phyloP scores from a whole-genome alignment of 2,113 vertebrate species.

The Seriola quinqueradiata region DNA sequence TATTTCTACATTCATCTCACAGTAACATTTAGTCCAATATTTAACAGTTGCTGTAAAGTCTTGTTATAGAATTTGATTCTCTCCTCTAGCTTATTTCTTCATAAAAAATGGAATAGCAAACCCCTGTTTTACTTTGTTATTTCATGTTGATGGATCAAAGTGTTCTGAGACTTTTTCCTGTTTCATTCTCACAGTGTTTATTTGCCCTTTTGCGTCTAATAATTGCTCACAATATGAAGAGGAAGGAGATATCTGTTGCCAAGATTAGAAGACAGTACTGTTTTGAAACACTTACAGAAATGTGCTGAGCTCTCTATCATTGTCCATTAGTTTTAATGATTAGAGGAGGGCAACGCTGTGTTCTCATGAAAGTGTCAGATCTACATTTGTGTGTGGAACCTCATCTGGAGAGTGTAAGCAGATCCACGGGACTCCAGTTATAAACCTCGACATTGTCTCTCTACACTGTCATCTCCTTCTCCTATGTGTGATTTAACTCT shows the following conservation, averaged over 20 bases:
- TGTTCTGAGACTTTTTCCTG: not conserved
- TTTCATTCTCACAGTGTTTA: not conserved
- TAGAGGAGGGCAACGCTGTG: not conserved
- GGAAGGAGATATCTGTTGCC: not conserved
- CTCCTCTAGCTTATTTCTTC: not conserved
- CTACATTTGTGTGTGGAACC: not conserved
- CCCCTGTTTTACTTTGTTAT: too few relatives aligned
- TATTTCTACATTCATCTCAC: too few relatives aligned
- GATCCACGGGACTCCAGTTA: conserved; percentile 28
- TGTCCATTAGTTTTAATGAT: conserved; percentile 26
- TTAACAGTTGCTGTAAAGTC: too few relatives aligned
- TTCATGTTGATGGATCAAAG: not conserved
- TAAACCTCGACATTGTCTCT: not conserved
- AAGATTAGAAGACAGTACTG: not conserved
- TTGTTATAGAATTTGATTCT: not conserved
- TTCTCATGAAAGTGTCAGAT: conserved; percentile 16
- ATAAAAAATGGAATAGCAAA: not conserved
- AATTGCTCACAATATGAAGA: not conserved
- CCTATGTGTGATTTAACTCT: not conserved
- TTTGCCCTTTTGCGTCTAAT: not conserved
- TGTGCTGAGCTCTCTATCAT: not conserved
- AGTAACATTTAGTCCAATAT: too few relatives aligned
- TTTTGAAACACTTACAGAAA: not conserved
- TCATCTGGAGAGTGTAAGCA: conserved; percentile 21
- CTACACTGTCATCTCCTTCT: not conserved